These are phyloP conservation scores for Conomelus anceps DNA, from an alignment of 2,888 invertebrate genomes.

Conservation along the genomic window DNA sequence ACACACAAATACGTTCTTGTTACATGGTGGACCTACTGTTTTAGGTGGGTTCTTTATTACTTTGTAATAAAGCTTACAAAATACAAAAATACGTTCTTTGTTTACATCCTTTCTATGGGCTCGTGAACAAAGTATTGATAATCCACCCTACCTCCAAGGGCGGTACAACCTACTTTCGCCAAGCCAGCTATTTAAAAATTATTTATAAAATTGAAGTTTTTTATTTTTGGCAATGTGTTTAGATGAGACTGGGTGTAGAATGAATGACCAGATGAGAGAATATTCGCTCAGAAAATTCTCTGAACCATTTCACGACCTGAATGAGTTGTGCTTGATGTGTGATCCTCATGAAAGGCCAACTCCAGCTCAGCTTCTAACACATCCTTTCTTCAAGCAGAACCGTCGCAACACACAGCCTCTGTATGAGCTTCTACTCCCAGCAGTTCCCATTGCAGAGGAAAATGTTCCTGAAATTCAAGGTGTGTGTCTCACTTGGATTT, in stretches of 20 bases:
- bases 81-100: too few relatives aligned
- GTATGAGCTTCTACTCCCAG: conserved; percentile 58
- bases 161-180: too few relatives aligned
- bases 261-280: conserved; percentile 29
- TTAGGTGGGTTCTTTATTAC: too few relatives aligned
- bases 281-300: conserved; percentile 54
- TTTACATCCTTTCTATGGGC: too few relatives aligned
- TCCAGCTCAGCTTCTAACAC: conserved; percentile 60
- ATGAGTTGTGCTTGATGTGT: conserved; percentile 62
- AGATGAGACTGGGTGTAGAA: conserved; percentile 19
- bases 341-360: conserved; percentile 63
- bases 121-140: too few relatives aligned
- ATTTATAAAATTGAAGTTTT: background rate
- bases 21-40: too few relatives aligned
- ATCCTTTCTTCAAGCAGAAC: conserved; percentile 71
- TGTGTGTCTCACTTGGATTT: too few relatives aligned
- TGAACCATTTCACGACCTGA: conserved; percentile 69
- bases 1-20: too few relatives aligned
- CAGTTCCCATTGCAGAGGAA: conserved; percentile 58
- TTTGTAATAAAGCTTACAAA: too few relatives aligned
- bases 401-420: conserved; percentile 51
- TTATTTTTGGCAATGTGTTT: background rate
- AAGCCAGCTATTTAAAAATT: too few relatives aligned
- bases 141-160: too few relatives aligned
- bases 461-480: conserved; percentile 47